Percentiles rank a stretch among this genome's conserved stretches.
Conservation (phyloP, 2,113 vertebrate genomes). For the Lontra canadensis region DNA sequence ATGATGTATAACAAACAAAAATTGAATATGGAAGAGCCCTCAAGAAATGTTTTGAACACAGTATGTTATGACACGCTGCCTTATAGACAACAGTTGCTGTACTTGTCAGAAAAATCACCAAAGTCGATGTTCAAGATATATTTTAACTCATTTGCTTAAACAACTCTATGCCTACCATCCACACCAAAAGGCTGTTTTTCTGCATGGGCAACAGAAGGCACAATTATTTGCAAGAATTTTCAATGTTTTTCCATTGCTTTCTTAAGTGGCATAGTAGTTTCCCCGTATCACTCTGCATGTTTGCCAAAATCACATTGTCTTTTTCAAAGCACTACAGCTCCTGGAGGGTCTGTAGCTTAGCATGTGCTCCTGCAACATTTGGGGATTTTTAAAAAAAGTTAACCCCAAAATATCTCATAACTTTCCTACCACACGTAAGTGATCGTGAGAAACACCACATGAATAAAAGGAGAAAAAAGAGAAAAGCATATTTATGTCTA, state of each 20-base stretch:
- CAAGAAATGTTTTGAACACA: slow-evolving; percentile 70
- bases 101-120: slow-evolving; percentile 75
- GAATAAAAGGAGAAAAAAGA: not conserved
- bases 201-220: slow-evolving; percentile 75
- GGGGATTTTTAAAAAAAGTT: not conserved
- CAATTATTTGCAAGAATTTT: slow-evolving; percentile 74
- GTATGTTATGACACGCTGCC: slow-evolving; percentile 73
- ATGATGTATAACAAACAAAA: slow-evolving; percentile 74
- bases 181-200: slow-evolving; percentile 70
- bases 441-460: not conserved
- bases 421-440: not conserved
- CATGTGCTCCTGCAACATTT: not conserved
- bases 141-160: slow-evolving; percentile 70
- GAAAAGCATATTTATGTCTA: not conserved
- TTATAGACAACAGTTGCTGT: slow-evolving; percentile 76
- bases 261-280: not conserved
- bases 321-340: not conserved
- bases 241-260: slow-evolving; percentile 69
- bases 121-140: slow-evolving; percentile 68
- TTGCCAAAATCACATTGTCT: slow-evolving; percentile 62
- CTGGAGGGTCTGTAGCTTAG: not conserved
- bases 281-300: not conserved
- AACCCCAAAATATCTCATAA: not conserved
- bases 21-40: slow-evolving; percentile 74
- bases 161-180: slow-evolving; percentile 62